Conservation (phyloP, 1,140 invertebrate genomes). For the Drosophila serrata region DNA sequence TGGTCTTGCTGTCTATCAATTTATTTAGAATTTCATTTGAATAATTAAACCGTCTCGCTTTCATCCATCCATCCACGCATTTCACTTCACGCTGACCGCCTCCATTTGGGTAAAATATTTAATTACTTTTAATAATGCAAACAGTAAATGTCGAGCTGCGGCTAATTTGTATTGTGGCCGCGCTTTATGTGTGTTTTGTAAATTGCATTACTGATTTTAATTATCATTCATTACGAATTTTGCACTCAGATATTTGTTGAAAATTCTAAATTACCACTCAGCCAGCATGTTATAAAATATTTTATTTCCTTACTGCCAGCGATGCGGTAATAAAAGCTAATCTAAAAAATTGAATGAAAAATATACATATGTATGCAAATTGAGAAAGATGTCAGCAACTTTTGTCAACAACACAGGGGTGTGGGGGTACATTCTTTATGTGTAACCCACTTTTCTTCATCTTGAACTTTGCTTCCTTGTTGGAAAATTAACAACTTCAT, state of each 20-base stretch:
- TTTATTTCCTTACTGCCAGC: neutral
- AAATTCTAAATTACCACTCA: slow-evolving; percentile 28
- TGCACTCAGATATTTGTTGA: slow-evolving; percentile 2
- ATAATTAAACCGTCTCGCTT: slow-evolving; percentile 55
- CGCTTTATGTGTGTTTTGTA: slow-evolving; percentile 1
- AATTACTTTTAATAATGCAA: slow-evolving; percentile 53
- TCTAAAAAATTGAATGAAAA: neutral
- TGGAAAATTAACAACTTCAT: slow-evolving; percentile 76
- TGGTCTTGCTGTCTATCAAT: slow-evolving; percentile 18
- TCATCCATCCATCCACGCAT: slow-evolving; percentile 8
- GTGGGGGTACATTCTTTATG: slow-evolving; percentile 14
- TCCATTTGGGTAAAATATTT: slow-evolving; percentile 51
- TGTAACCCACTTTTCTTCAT: slow-evolving; percentile 20
- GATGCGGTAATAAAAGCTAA: neutral
- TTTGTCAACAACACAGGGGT: slow-evolving; percentile 29
- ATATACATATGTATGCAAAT: slow-evolving; percentile 7
- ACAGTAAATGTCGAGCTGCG: slow-evolving; percentile 35
- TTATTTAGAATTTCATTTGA: slow-evolving; percentile 56
- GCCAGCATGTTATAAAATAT: slow-evolving; percentile 5
- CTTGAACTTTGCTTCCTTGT: slow-evolving; percentile 18
- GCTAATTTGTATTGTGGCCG: slow-evolving; percentile 37
- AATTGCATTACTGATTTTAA: slow-evolving; percentile 34
- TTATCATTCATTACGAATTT: slow-evolving; percentile 17
- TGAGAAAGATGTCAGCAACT: slow-evolving; percentile 17
- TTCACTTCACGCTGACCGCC: slow-evolving; percentile 13